Percentiles rank a stretch among this genome's conserved stretches.
These are phyloP conservation scores for Columba livia DNA, from an alignment of 2,113 vertebrate species.

Conservation along the genomic window DNA sequence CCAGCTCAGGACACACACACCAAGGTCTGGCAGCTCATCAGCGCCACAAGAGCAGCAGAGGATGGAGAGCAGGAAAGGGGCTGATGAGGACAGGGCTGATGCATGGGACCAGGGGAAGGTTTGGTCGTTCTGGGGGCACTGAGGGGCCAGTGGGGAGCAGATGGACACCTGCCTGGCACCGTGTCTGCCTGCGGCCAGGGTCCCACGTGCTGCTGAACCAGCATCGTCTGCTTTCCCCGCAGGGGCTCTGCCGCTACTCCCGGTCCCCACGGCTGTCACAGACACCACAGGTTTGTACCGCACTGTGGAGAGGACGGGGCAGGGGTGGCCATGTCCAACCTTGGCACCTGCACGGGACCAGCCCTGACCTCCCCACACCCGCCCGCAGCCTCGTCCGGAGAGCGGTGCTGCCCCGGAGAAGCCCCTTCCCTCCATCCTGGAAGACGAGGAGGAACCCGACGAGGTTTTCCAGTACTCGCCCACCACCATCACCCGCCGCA, in stretches of 20 bases:
- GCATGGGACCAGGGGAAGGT: too few species aligned
- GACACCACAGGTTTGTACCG: slow-evolving; percentile 67
- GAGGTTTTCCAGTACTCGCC: slow-evolving; percentile 77
- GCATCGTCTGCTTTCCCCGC: neutral
- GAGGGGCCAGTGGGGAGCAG: neutral
- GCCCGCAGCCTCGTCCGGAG: slow-evolving; percentile 73
- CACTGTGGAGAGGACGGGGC: accelerated
- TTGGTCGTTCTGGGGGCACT: neutral
- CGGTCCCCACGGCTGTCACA: slow-evolving; percentile 82
- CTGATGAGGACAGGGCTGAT: neutral
- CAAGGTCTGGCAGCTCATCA: neutral
- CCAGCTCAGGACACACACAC: neutral
- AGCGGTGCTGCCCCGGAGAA: slow-evolving; percentile 71
- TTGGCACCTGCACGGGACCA: accelerated
- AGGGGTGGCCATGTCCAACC: neutral
- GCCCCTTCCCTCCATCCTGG: slow-evolving; percentile 81
- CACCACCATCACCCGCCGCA: slow-evolving; percentile 64
- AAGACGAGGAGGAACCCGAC: slow-evolving; percentile 73
- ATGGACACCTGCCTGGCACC: accelerated
- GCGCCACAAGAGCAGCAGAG: neutral
- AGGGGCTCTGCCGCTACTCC: slow-evolving; percentile 83
- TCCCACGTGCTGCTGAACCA: neutral
- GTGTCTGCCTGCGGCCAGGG: neutral
- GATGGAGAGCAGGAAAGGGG: neutral
- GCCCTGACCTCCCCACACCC: neutral